phyloP scores from a whole-genome alignment of 2,113 vertebrate genomes.

The Sapajus apella region DNA sequence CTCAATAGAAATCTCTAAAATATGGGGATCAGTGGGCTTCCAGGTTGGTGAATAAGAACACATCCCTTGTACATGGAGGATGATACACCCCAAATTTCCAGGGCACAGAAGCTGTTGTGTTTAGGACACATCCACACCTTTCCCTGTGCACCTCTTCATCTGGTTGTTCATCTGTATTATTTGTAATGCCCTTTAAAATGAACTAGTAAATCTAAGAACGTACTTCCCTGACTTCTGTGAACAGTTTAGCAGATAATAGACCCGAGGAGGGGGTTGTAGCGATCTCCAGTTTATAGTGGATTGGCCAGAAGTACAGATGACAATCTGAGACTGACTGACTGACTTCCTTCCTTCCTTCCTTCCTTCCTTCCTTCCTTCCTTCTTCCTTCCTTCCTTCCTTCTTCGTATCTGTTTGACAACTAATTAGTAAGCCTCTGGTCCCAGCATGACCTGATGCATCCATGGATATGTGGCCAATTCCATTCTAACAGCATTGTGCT shows the following conservation, averaged over 20 bases:
- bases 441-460: background rate
- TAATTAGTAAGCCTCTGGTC: background rate
- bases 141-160: background rate
- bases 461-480: background rate
- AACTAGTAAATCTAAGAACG: background rate
- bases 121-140: background rate
- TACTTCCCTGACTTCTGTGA: background rate
- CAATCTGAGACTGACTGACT: too few species aligned
- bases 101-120: background rate
- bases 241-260: background rate
- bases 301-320: background rate
- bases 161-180: background rate
- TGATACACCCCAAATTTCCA: background rate
- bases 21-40: background rate
- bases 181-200: background rate
- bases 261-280: background rate
- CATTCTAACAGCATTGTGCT: background rate
- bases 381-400: too few species aligned
- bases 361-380: accelerated
- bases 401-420: background rate
- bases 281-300: background rate
- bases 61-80: background rate
- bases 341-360: accelerated
- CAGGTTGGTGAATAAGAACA: background rate
- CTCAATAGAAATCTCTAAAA: background rate